Evolutionary conservation across 2,797 vertebrate genomes (phyloP), one percentile per base, ranked within the genome.

Genomic region (Manis crassicaudata): DNA sequence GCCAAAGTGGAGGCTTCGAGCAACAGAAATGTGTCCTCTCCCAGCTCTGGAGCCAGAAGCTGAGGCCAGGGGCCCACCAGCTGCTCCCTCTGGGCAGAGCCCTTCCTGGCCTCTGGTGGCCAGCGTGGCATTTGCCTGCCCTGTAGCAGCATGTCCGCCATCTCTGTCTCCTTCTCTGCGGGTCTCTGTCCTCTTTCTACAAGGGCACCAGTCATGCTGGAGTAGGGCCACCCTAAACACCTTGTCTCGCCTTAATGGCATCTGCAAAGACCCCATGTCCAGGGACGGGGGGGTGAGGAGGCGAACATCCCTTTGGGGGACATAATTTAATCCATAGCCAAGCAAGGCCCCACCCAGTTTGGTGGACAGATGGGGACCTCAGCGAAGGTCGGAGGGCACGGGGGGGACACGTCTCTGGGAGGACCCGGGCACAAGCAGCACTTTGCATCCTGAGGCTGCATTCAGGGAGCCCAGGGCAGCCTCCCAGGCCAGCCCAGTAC

Each of bases 31-130:
- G 8, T 13, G 17, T 4, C 46, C 46, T 13, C 54, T 46, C 20
- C 1, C 7, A 16, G 25, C 16, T 27, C 46, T 46, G 29, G 35
- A 25, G 43, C 25, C 40, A 13, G 14, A 16, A 14, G 43, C 6
- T 20, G 17, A 40, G 21, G 5, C 7, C 3, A 1, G 23, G 1
- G 40, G 25, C 20, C 56, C 2, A 11, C 46, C 46, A 46, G 46
- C 46, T 0, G 16, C 21, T 12, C 50, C 37, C n/a, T 14, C 2
- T 25, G 37, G 65, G 46, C 27, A 11, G n/a, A 46, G 1, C 50
- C 58, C 27, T 5, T 63, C 23, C 11, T 37, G 23, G 50, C 50
- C 50, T 37, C 40, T 1, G 13, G 32, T 50, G 29, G 40, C 77
- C 27, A 11, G 13, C 23, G 2, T 18, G 14, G 56, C 56, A 13